Evolutionary conservation across 2,797 vertebrate species (phyloP), one percentile per base, ranked within the genome.

Genomic region (Sciurus carolinensis): DNA sequence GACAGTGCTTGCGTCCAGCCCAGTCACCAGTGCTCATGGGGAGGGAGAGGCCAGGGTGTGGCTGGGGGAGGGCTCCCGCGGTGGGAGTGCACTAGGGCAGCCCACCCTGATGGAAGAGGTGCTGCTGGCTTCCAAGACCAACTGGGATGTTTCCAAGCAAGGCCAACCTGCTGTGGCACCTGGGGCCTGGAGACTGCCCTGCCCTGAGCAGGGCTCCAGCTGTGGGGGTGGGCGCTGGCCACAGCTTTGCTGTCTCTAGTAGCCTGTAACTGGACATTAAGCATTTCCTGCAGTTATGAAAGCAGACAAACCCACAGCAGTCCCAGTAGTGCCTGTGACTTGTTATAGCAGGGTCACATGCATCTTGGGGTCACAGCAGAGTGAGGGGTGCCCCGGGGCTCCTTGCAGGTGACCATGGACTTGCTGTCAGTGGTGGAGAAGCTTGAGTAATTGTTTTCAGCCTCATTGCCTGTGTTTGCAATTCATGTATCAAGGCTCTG

Each of bases 401-500:
- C 69, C 10, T 24, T 2, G 15, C 3, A 33, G 30, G 30, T 9
- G 66, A n/a, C 33, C 66, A 0, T 67, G 66, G 66, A 18, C 33
- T 17, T 7, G 66, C 66, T 17, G 14, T n/a, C 33, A n/a, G 66
- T 67, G 28, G 33, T 33, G 2, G 66, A 67, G 20, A 15, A 26
- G 54, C 57, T 59, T 24, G 1, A 22, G 54, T 17, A 8, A 0
- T 6, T 22, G 54, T 57, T 22, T 18, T 3, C 57, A 59, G 57
- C 22, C 8, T 33, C 64, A 13, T 12, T 87, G 69, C 26, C 76
- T n/a, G 33, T 39, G 86, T 47, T 69, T 83, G 50, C 15, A 75
- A 4, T 7, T 30, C 30, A 11, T 14, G 0, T 13, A 2, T 33
- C 30, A 2, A 9, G 22, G 3, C 7, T 59, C 57, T 59, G 24